Percentiles rank a stretch among this genome's conserved stretches.
phyloP scores from a whole-genome alignment of 2,113 vertebrate species.

The Rhinogobius similis region DNA sequence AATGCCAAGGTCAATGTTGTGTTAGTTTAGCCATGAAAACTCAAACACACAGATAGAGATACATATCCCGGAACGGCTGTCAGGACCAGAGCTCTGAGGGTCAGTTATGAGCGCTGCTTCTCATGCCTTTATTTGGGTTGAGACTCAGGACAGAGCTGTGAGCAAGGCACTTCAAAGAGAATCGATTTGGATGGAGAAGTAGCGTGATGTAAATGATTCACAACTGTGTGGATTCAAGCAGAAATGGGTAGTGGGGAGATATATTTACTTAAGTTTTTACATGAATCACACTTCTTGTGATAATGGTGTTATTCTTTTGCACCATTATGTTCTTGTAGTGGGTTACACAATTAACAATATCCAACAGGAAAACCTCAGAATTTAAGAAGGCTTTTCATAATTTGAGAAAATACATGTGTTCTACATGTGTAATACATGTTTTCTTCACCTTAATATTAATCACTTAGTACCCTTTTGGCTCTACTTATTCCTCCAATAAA shows the following conservation, averaged over 20 bases:
- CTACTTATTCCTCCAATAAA: neutral
- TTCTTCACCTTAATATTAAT: neutral
- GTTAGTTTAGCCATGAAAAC: slow-evolving; percentile 58
- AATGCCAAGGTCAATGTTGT: slow-evolving; percentile 55
- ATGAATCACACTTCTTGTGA: neutral
- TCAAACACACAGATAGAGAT: slow-evolving; percentile 49
- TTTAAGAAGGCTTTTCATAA: neutral
- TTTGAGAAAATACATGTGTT: no score
- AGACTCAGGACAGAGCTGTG: slow-evolving; percentile 17
- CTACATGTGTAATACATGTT: neutral
- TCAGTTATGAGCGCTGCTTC: slow-evolving; percentile 45
- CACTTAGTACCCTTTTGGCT: neutral
- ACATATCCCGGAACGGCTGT: slow-evolving; percentile 10
- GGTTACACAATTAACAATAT: neutral
- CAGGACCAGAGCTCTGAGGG: slow-evolving; percentile 22
- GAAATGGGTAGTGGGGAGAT: slow-evolving; percentile 10
- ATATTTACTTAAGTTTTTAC: neutral
- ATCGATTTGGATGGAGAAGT: slow-evolving; percentile 21
- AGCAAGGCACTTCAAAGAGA: slow-evolving; percentile 42
- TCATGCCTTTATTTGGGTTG: slow-evolving; percentile 53
- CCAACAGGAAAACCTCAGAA: no score
- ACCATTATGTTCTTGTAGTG: neutral
- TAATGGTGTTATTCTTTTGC: neutral
- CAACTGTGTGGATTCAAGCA: slow-evolving; percentile 18
- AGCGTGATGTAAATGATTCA: slow-evolving; percentile 57